phyloP scores from a whole-genome alignment of 2,113 vertebrate species.

The Malurus elegans region DNA sequence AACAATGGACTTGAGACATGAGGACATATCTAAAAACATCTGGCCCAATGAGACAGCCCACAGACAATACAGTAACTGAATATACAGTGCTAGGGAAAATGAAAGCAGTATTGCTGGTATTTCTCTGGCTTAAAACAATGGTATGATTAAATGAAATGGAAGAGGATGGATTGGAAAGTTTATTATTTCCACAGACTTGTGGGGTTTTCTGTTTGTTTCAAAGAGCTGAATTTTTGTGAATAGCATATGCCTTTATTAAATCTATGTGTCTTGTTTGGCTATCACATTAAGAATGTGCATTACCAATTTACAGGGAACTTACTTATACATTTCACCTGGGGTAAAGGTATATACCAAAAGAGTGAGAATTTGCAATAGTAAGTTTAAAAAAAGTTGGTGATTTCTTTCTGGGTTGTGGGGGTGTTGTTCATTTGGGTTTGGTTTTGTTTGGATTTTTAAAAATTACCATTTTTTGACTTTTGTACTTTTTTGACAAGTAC shows the following conservation, averaged over 20 bases:
- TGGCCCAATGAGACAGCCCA: neutral
- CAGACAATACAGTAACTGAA: neutral
- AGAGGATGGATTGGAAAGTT: neutral
- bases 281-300: neutral
- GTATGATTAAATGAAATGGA: neutral
- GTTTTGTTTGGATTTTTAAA: neutral
- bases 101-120: neutral
- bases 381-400: neutral
- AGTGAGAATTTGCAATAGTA: neutral
- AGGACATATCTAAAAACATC: neutral
- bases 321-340: neutral
- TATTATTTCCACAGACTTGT: neutral
- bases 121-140: neutral
- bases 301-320: neutral
- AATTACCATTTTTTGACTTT: neutral
- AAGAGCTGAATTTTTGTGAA: neutral
- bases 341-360: neutral
- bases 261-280: neutral
- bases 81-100: neutral
- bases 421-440: neutral
- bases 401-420: neutral
- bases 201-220: neutral
- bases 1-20: neutral
- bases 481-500: too few relatives aligned
- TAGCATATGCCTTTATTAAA: neutral